These are phyloP conservation scores for Macrosoma leucophasiata DNA, from an alignment of 2,888 invertebrate species.

Conservation along the genomic window DNA sequence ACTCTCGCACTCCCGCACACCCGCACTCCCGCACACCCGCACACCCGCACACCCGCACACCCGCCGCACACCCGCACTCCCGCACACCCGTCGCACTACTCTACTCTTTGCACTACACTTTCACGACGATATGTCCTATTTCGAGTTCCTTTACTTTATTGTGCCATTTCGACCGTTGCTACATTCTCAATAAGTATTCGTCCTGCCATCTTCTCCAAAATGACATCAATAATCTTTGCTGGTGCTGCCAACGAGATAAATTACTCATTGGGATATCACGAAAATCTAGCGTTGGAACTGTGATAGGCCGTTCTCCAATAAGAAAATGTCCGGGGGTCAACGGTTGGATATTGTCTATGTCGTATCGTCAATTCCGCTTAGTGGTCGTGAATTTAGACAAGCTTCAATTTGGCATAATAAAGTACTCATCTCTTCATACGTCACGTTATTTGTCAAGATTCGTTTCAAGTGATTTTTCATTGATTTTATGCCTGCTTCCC, in stretches of 20 bases:
- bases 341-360: constrained; percentile 9
- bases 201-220: constrained; percentile 25
- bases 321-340: constrained; percentile 15
- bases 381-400: constrained; percentile 11
- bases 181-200: constrained; percentile 23
- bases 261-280: constrained; percentile 6
- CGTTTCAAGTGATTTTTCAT: constrained; percentile 23
- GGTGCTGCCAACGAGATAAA: constrained; percentile 22
- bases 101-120: too few species aligned
- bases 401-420: constrained; percentile 12
- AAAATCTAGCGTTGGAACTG: constrained; percentile 9
- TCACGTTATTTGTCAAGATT: constrained; percentile 10
- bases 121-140: constrained; percentile 24
- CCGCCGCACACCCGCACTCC: constrained; percentile 32
- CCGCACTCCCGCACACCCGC: constrained; percentile 41
- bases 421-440: constrained; percentile 14
- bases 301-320: constrained; percentile 9
- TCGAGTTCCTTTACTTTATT: constrained; percentile 11
- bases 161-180: constrained; percentile 21
- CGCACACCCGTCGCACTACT: constrained; percentile 29
- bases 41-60: not conserved
- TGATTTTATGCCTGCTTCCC: constrained; percentile 26
- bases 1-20: constrained; percentile 32
- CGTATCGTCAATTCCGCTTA: constrained; percentile 9
- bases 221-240: constrained; percentile 18